Base-by-base conservation (phyloP, 2,113 vertebrate species). In the Trogon melanurus region DNA sequence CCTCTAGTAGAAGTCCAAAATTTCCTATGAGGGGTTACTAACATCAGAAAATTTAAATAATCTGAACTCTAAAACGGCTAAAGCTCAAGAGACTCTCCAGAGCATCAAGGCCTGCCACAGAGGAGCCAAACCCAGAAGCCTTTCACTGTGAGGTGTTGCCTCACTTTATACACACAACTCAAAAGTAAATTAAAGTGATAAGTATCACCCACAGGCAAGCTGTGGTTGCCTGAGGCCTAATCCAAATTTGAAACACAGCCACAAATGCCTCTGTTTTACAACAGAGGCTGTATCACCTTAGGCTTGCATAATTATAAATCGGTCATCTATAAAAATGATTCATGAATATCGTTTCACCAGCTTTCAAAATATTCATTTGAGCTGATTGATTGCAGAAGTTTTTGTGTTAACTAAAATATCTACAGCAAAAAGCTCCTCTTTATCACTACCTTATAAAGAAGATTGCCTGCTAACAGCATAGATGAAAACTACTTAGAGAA, bases 401-500 rank as follows among this genome's bases (percentile, higher is more conserved):
- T 54, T 74, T 1, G 10, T 60, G 64, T 16, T 56, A 62, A 70
- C 65, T 74, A 45, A 86, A 93, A 91, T 79, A 93, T 65, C 66
- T 66, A 86, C 12, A 60, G 78, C 67, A 71, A 67, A 91, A 34
- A 76, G n/a, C 60, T 70, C 41, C 30, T 62, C 47, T 87, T 62
- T 29, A 65, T 23, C n/a, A 58, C 66, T 8, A 3, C 60, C 85
- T 93, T 85, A 85, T 74, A 27, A 60, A 78, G 81, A 94, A 62
- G 51, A 64, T 70, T 96, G 91, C 94, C 82, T 88, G 88, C 90
- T 84, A 93, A 44, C 48, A 83, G 57, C 69, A 85, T 3, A 69
- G 51, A 93, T 66, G 12, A 60, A 87, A 94, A 94, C 79, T 72
- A 60, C 76, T 72, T 65, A 4, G 72, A 74, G 89, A 93, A 94